These are phyloP conservation scores for Argya squamiceps DNA, from an alignment of 2,797 vertebrate species.

Conservation along the genomic window DNA sequence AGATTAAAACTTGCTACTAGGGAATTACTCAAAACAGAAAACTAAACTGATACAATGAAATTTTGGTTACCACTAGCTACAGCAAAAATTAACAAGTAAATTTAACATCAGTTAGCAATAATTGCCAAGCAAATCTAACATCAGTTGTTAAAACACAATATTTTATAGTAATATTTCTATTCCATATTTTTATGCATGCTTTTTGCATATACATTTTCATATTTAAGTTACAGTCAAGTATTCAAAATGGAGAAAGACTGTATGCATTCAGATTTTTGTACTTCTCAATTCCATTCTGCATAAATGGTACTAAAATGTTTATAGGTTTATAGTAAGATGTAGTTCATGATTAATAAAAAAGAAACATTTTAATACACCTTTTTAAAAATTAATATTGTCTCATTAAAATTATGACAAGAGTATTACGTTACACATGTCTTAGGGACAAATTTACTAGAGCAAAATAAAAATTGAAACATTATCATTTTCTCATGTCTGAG, in stretches of 20 bases:
- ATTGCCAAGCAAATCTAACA: background rate
- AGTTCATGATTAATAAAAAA: background rate
- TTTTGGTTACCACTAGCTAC: background rate
- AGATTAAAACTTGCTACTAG: slow-evolving; percentile 48
- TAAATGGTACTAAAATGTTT: background rate
- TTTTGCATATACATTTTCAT: background rate
- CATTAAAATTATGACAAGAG: background rate
- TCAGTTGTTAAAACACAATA: background rate
- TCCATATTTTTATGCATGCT: background rate
- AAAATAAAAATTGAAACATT: background rate
- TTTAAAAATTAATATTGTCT: background rate
- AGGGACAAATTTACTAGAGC: background rate
- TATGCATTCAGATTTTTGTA: background rate
- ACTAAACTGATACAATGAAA: background rate
- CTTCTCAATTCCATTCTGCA: background rate
- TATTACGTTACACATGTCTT: background rate
- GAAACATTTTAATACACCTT: background rate
- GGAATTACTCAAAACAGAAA: slow-evolving; percentile 9
- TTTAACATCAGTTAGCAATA: background rate
- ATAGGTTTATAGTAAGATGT: background rate
- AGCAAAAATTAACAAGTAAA: background rate
- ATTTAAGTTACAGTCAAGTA: background rate
- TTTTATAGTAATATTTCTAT: background rate
- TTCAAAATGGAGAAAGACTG: background rate
- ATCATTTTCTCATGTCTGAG: background rate